phyloP scores from a whole-genome alignment of 2,888 invertebrate species.

The Epirrhoe alternata region DNA sequence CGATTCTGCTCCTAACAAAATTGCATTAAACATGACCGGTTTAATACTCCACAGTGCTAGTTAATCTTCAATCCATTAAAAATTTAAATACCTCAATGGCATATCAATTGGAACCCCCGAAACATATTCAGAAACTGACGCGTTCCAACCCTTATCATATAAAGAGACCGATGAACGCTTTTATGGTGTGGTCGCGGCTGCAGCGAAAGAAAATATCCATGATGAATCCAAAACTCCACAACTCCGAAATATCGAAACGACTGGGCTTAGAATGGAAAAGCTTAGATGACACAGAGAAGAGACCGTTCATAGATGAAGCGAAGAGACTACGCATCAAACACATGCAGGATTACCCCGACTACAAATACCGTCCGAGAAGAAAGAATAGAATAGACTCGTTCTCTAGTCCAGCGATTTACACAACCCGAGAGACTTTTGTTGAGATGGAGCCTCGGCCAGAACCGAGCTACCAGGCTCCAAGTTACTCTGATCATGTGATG shows the following conservation, averaged over 20 bases:
- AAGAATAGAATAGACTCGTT: conserved; percentile 83
- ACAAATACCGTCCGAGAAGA: conserved; percentile 88
- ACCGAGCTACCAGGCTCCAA: conserved; percentile 65
- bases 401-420: conserved; percentile 62
- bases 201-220: conserved; percentile 94
- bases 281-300: conserved; percentile 90
- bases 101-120: conserved; percentile 64
- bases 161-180: conserved; percentile 99
- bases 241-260: conserved; percentile 92
- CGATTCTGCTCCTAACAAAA: conserved; percentile 14
- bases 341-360: conserved; percentile 90
- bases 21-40: conserved; percentile 18
- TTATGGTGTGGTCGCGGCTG: conserved; percentile 98
- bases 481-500: conserved; percentile 73
- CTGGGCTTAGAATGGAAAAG: conserved; percentile 95
- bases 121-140: conserved; percentile 63
- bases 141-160: conserved; percentile 89
- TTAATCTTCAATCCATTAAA: background rate
- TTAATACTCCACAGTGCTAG: conserved; percentile 8
- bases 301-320: conserved; percentile 95
- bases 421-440: conserved; percentile 66
- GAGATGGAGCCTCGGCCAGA: conserved; percentile 74
- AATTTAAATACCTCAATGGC: conserved; percentile 56
- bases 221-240: conserved; percentile 92
- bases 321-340: conserved; percentile 90